Conservation (phyloP, 2,888 invertebrate genomes). For the Zygaena filipendulae region DNA sequence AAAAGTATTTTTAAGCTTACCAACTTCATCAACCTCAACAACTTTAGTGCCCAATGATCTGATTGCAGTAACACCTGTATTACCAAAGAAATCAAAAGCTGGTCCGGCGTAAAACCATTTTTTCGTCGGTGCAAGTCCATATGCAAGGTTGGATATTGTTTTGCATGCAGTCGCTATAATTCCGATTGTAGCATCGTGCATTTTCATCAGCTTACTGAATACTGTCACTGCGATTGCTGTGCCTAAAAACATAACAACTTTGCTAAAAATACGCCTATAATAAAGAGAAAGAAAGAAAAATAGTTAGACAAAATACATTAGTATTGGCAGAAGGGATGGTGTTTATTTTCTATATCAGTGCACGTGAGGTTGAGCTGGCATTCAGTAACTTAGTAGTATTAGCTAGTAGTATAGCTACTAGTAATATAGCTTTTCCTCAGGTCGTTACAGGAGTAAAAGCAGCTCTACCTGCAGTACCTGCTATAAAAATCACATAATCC, state of each 20-base stretch:
- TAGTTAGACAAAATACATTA: no score
- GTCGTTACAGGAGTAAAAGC: no score
- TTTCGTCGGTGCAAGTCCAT: constrained; percentile 47
- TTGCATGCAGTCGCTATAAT: constrained; percentile 57
- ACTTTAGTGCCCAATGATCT: constrained; percentile 67
- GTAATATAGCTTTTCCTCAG: no score
- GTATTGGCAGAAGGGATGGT: no score
- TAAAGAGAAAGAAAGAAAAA: no score
- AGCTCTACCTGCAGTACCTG: no score
- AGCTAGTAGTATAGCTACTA: no score
- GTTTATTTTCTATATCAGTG: no score
- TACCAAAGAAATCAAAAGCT: constrained; percentile 59
- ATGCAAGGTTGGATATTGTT: constrained; percentile 43
- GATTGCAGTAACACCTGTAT: constrained; percentile 61
- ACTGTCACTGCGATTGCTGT: constrained; percentile 50
- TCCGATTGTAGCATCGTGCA: constrained; percentile 57
- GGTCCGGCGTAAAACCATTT: constrained; percentile 54
- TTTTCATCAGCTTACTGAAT: constrained; percentile 47
- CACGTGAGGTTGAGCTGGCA: no score
- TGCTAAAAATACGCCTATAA: constrained; percentile 5
- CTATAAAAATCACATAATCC: no score
- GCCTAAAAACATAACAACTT: constrained; percentile 39
- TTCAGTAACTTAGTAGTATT: no score
- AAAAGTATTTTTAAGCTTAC: no score
- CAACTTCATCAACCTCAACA: constrained; percentile 60